phyloP scores from a whole-genome alignment of 2,888 invertebrate genomes.

The Drosophila pseudotalamancana region DNA sequence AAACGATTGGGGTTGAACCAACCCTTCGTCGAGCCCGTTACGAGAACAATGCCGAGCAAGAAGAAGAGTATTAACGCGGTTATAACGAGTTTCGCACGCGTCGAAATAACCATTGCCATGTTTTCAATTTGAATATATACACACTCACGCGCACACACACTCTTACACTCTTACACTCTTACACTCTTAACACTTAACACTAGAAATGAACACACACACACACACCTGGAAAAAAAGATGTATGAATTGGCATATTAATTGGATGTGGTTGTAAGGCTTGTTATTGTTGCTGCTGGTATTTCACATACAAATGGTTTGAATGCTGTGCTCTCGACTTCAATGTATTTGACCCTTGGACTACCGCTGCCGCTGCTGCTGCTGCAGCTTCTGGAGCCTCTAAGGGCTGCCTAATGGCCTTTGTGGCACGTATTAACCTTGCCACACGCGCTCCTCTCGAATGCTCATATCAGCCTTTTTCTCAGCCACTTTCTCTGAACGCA shows the following conservation, averaged over 20 bases:
- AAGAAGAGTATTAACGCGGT: slow-evolving; percentile 86
- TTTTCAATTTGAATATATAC: slow-evolving; percentile 52
- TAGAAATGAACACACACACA: slow-evolving; percentile 23
- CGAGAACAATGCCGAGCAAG: slow-evolving; percentile 86
- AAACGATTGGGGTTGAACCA: slow-evolving; percentile 86
- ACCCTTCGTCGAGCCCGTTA: slow-evolving; percentile 87
- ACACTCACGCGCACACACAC: slow-evolving; percentile 24
- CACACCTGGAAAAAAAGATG: slow-evolving; percentile 54
- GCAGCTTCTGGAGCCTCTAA: slow-evolving; percentile 13
- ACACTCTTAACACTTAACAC: slow-evolving; percentile 54
- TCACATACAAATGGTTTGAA: slow-evolving; percentile 64
- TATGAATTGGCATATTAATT: slow-evolving; percentile 69
- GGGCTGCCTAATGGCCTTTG: slow-evolving; percentile 69
- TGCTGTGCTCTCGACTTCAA: slow-evolving; percentile 28
- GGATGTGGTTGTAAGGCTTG: slow-evolving; percentile 36
- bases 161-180: slow-evolving; percentile 24
- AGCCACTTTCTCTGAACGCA: slow-evolving; percentile 52
- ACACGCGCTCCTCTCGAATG: slow-evolving; percentile 44
- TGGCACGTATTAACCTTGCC: slow-evolving; percentile 71
- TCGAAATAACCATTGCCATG: slow-evolving; percentile 89
- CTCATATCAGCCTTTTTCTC: slow-evolving; percentile 30
- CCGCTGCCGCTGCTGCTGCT: slow-evolving; percentile 13
- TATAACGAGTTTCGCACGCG: slow-evolving; percentile 87
- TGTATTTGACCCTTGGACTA: slow-evolving; percentile 60
- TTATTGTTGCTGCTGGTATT: slow-evolving; percentile 16